phyloP scores from a whole-genome alignment of 1,140 invertebrate species.

The Cataglyphis hispanica region DNA sequence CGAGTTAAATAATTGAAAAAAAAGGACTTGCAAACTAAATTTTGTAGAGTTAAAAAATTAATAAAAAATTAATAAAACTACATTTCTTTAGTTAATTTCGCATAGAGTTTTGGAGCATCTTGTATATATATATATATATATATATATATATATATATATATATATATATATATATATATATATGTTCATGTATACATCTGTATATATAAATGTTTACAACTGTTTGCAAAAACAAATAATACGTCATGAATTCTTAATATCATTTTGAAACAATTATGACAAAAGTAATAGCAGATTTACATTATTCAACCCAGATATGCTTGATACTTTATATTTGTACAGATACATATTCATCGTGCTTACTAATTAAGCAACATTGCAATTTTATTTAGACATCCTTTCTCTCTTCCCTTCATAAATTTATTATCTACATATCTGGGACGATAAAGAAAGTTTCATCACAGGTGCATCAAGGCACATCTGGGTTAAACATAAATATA shows the following conservation, averaged over 20 bases:
- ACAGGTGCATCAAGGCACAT: constrained; percentile 38
- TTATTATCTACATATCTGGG: constrained; percentile 16
- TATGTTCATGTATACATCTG: constrained; percentile 1
- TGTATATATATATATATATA: not conserved
- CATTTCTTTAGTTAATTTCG: too few species aligned
- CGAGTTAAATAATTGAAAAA: too few species aligned
- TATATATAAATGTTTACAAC: constrained; percentile 40
- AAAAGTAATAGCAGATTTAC: constrained; percentile 43
- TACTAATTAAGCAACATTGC: constrained; percentile 27
- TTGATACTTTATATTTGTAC: not conserved
- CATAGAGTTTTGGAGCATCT: too few species aligned
- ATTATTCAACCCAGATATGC: constrained; percentile 51
- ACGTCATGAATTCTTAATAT: constrained; percentile 29
- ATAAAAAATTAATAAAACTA: too few species aligned
- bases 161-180: not conserved
- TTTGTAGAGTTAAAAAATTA: too few species aligned
- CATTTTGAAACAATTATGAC: constrained; percentile 46
- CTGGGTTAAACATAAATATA: constrained; percentile 36
- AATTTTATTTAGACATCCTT: not conserved
- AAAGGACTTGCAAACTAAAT: too few species aligned
- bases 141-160: constrained; percentile 11
- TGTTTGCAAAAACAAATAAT: constrained; percentile 54
- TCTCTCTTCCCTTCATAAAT: not conserved
- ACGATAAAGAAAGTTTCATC: not conserved
- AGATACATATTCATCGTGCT: not conserved